phyloP scores from a whole-genome alignment of 2,797 vertebrate species.

The Rachycentron canadum region DNA sequence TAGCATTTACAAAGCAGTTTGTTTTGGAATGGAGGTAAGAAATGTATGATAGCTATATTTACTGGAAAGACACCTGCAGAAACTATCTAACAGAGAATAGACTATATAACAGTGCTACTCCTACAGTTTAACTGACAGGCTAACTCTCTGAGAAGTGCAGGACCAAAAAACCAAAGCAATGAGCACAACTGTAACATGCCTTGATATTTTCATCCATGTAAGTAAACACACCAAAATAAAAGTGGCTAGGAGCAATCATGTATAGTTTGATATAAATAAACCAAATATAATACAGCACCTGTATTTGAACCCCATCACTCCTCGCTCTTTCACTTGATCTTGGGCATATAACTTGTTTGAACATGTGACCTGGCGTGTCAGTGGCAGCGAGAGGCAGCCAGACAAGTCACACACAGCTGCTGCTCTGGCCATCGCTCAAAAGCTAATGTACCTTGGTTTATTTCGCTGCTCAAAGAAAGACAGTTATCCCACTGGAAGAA shows the following conservation, averaged over 20 bases:
- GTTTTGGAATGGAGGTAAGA: not conserved
- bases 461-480: conserved; percentile 49
- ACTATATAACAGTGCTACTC: not conserved
- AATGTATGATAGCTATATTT: not conserved
- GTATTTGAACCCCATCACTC: conserved; percentile 2
- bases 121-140: not conserved
- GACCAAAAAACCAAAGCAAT: conserved; percentile 6
- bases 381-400: conserved; percentile 53
- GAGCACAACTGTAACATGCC: not conserved
- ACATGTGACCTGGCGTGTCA: conserved; percentile 65
- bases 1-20: not conserved
- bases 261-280: too few relatives aligned
- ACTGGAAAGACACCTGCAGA: not conserved
- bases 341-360: conserved; percentile 42
- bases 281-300: not conserved
- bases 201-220: conserved; percentile 4
- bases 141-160: not conserved
- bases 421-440: conserved; percentile 72
- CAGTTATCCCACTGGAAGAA: conserved; percentile 31
- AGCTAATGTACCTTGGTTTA: conserved; percentile 72
- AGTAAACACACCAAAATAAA: not conserved
- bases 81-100: not conserved
- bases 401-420: conserved; percentile 74
- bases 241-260: not conserved
- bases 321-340: conserved; percentile 27